A percentile compares a stretch with the other conserved stretches of the same genome.
These are phyloP conservation scores for Orthosia cruda DNA, from an alignment of 2,888 invertebrate genomes.

Conservation along the genomic window DNA sequence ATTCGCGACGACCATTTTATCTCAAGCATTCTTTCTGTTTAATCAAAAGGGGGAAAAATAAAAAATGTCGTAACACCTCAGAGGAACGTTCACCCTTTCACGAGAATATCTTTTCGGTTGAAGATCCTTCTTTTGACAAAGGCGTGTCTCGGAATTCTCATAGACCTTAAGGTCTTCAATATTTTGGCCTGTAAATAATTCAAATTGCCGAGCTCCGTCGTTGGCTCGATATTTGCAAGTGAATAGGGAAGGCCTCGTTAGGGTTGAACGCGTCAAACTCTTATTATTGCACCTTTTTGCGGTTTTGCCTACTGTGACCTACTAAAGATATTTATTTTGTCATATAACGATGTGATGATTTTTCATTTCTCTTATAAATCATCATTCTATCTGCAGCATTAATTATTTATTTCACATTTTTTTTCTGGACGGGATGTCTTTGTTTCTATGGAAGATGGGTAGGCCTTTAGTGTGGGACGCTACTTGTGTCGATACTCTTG, in stretches of 20 bases:
- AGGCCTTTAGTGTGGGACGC: too few species aligned
- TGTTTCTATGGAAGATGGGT: too few species aligned
- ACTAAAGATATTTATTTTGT: background rate
- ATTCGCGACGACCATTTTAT: constrained; percentile 45
- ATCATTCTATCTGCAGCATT: too few species aligned
- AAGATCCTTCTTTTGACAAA: constrained; percentile 35
- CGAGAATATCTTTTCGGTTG: constrained; percentile 36
- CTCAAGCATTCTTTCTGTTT: constrained; percentile 37
- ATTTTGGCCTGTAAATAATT: constrained; percentile 68
- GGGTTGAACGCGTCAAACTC: constrained; percentile 34
- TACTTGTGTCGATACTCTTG: too few species aligned
- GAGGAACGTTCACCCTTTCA: constrained; percentile 48
- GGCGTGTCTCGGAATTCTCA: constrained; percentile 44
- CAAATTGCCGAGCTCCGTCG: constrained; percentile 35
- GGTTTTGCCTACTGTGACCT: background rate
- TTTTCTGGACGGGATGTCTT: too few species aligned
- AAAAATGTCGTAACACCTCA: constrained; percentile 25
- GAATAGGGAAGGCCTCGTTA: constrained; percentile 50
- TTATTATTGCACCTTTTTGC: constrained; percentile 34
- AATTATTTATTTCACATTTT: too few species aligned
- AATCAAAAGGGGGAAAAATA: constrained; percentile 45
- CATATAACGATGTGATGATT: background rate
- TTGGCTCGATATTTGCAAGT: constrained; percentile 61
- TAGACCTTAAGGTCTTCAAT: constrained; percentile 54
- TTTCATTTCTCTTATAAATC: background rate